phyloP scores from a whole-genome alignment of 2,888 invertebrate genomes.

The Therioaphis trifolii region DNA sequence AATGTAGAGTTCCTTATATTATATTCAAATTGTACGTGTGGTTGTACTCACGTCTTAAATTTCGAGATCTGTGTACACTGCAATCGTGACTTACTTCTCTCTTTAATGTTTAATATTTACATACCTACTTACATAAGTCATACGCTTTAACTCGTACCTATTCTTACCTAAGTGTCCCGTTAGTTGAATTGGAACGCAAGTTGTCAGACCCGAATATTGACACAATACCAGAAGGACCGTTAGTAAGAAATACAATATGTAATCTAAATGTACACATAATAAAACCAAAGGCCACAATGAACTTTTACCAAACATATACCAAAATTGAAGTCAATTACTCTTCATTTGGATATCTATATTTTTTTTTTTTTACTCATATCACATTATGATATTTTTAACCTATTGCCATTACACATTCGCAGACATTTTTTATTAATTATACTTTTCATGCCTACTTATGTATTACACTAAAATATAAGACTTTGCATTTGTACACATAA shows the following conservation, averaged over 20 bases:
- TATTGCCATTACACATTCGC: too few relatives aligned
- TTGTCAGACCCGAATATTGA: too few relatives aligned
- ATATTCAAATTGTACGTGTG: conserved; percentile 1
- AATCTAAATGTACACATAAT: background rate
- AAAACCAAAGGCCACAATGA: background rate
- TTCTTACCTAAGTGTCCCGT: too few relatives aligned
- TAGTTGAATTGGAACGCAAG: too few relatives aligned
- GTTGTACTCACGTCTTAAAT: too few relatives aligned
- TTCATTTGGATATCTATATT: background rate
- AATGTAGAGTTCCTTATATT: conserved; percentile 26
- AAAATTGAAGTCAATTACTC: background rate
- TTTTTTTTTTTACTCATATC: too few relatives aligned
- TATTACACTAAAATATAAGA: conserved; percentile 7
- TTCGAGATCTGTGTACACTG: background rate
- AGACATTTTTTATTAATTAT: background rate
- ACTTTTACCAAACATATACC: background rate
- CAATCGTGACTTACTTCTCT: background rate
- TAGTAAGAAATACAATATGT: background rate
- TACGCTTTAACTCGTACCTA: background rate
- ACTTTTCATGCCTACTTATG: background rate
- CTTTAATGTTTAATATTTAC: background rate
- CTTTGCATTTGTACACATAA: conserved; percentile 19
- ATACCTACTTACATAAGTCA: background rate
- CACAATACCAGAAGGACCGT: background rate
- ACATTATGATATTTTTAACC: too few relatives aligned